Evolutionary conservation across 2,797 vertebrate genomes (phyloP).

Genomic region (Onychomys arenicola): DNA sequence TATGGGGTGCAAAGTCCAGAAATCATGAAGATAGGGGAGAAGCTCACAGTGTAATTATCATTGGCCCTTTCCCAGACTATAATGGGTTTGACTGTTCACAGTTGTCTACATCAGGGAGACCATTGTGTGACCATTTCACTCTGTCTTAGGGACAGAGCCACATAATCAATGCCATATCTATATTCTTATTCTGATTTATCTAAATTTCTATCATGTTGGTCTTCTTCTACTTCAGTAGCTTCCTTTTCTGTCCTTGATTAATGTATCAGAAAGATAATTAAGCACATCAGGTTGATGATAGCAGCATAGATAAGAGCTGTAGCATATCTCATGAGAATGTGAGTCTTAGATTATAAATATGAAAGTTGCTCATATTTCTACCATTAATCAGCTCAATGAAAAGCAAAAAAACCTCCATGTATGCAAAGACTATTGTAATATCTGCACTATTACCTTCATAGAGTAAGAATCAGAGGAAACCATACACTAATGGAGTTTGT

Average conservation of each 20-base stretch:
- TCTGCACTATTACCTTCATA: background rate
- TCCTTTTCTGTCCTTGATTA: background rate
- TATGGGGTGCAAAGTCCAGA: background rate
- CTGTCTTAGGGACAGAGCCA: background rate
- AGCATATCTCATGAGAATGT: background rate
- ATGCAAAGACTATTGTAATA: background rate
- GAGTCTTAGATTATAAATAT: background rate
- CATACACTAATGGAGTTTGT: slow-evolving; percentile 41
- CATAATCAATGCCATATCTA: background rate
- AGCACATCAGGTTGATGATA: background rate
- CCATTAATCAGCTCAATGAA: background rate
- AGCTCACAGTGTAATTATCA: background rate
- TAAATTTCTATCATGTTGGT: background rate
- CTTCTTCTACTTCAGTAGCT: background rate
- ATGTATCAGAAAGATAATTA: background rate
- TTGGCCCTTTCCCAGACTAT: background rate
- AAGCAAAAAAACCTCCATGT: background rate
- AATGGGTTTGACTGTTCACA: background rate
- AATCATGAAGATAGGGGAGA: background rate
- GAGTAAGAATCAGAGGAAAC: slow-evolving; percentile 22
- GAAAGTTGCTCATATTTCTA: background rate
- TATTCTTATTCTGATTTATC: background rate
- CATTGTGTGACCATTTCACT: background rate
- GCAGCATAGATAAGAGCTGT: background rate
- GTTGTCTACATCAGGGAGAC: background rate